Evolutionary conservation across 2,797 vertebrate genomes (phyloP).

Genomic region (Acrossocheilus fasciatus): DNA sequence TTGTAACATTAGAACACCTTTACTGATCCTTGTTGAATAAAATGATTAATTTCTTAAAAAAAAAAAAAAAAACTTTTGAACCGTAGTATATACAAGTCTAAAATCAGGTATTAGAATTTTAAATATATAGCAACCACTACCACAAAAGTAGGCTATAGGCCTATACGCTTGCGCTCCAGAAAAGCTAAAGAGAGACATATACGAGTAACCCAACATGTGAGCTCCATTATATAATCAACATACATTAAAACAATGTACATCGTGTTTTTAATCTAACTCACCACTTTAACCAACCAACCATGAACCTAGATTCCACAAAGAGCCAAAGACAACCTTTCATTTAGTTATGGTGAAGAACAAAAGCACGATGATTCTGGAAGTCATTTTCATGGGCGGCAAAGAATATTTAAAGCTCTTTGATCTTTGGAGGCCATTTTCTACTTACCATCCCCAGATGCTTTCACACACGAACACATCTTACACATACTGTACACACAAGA

Average conservation of each 20-base stretch:
- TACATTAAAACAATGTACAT: background rate
- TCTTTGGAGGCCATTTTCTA: background rate
- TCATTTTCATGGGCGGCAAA: constrained; percentile 26
- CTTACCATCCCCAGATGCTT: constrained; percentile 53
- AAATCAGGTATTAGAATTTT: background rate
- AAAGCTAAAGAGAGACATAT: background rate
- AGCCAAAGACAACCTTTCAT: background rate
- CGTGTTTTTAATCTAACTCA: background rate
- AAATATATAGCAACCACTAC: background rate
- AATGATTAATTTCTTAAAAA: background rate
- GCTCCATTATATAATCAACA: background rate
- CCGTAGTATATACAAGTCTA: background rate
- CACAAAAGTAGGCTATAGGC: background rate
- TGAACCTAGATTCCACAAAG: background rate
- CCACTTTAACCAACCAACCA: background rate
- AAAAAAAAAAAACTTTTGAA: background rate
- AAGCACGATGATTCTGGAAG: constrained; percentile 19
- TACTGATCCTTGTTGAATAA: background rate
- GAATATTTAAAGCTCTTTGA: background rate
- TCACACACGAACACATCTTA: constrained; percentile 21
- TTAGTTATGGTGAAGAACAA: constrained; percentile 22
- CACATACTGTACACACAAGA: background rate
- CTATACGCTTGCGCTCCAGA: background rate
- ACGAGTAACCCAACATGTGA: background rate
- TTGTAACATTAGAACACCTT: background rate